Percentiles rank a stretch among this genome's conserved stretches.
Evolutionary conservation across 2,113 vertebrate genomes (phyloP).

Genomic region (Hemibagrus wyckioides): DNA sequence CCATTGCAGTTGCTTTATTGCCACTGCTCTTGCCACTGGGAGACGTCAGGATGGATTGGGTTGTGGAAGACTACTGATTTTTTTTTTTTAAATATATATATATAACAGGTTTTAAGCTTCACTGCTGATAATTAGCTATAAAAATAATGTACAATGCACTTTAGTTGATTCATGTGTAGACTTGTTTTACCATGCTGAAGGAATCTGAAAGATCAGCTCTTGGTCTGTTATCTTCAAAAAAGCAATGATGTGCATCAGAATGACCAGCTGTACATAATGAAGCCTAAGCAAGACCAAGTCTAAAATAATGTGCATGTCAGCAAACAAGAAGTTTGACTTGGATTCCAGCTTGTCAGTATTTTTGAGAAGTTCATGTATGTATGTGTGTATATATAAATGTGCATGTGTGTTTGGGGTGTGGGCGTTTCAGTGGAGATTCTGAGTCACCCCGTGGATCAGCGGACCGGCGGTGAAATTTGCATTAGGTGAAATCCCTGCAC

Average conservation of each 20-base stretch:
- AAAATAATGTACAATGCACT: neutral
- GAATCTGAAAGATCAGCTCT: neutral
- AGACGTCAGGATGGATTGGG: neutral
- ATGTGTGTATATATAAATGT: slow-evolving; percentile 9
- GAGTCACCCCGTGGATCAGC: slow-evolving; percentile 52
- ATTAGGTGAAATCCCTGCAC: slow-evolving; percentile 60
- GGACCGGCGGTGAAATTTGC: slow-evolving; percentile 52
- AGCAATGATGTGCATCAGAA: neutral
- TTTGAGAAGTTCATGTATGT: slow-evolving; percentile 27
- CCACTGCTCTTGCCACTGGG: neutral
- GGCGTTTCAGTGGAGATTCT: slow-evolving; percentile 53
- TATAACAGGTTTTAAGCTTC: neutral
- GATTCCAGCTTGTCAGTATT: slow-evolving; percentile 31
- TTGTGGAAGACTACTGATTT: neutral
- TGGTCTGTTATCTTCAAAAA: slow-evolving; percentile 1
- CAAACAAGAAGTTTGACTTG: neutral
- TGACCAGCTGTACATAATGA: neutral
- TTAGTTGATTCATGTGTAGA: neutral
- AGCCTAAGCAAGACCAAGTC: neutral
- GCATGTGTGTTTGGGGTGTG: slow-evolving; percentile 41
- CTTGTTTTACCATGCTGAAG: neutral
- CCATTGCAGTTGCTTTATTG: neutral
- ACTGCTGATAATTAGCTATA: neutral
- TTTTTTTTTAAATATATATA: neutral
- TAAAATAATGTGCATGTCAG: neutral